Base-by-base conservation (phyloP, 2,888 invertebrate species). In the Selenia dentaria region DNA sequence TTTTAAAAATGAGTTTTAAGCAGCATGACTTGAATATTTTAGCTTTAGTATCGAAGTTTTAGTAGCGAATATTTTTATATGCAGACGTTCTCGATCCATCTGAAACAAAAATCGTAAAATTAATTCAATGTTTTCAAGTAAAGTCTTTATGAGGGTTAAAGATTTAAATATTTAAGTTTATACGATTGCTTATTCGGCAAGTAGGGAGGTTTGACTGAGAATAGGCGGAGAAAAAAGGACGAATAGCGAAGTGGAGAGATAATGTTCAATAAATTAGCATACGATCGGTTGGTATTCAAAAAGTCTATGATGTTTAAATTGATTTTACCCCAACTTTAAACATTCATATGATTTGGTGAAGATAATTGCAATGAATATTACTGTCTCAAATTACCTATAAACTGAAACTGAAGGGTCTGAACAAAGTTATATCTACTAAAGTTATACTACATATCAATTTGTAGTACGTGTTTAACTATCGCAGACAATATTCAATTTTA, bases 1-100 rank as follows among this genome's bases (percentile, higher is more conserved):
- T 37, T 41, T 42, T 28, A 47, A 12, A 18, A 27, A 31, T 46
- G 59, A 68, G 69, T 59, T 53, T 64, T 67, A 48, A 28, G 36
- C 29, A 10, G 31, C 48, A 10, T 66, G 39, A 42, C 53, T 57
- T 14, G 41, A 48, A 38, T 42, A 26, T 33, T 32, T 38, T 36
- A 25, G 2, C 11, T 28, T 48, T 18, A 37, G 27, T 33, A 36
- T 28, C 33, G 13, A 37, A 48, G 37, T 37, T 48, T 42, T 11
- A 33, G n/a, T n/a, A n/a, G 33, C 18, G 33, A 38, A 33, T 42
- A 48, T 34, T 41, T 38, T 48, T 48, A 38, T 48, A 28, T 24
- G 32, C 37, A 24, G 36, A 36, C 32, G 22, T 37, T 41, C 31
- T 18, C 24, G 47, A 37, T 40, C 36, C 57, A 52, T 54, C 57